A percentile compares a stretch with the other conserved stretches of the same genome.
These are phyloP conservation scores for Rhineura floridana DNA, from an alignment of 2,113 vertebrate species.

Conservation along the genomic window DNA sequence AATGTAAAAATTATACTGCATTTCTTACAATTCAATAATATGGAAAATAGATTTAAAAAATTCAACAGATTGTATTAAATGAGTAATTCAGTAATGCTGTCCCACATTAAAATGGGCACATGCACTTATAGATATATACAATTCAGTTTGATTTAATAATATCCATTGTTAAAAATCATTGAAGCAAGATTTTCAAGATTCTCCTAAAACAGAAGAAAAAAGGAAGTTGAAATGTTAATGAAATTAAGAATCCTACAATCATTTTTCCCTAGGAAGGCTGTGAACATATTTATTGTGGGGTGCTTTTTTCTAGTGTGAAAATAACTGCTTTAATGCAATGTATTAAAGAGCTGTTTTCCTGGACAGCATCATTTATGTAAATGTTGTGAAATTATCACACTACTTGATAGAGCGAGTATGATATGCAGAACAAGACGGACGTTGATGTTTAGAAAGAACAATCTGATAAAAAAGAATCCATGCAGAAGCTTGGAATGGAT, in stretches of 20 bases:
- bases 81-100: background rate
- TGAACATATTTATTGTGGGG: background rate
- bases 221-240: background rate
- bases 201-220: background rate
- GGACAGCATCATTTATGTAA: constrained; percentile 18
- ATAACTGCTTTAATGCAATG: constrained; percentile 1
- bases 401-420: constrained; percentile 36
- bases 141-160: background rate
- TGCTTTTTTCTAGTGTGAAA: background rate
- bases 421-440: constrained; percentile 38
- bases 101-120: background rate
- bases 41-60: background rate
- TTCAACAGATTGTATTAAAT: background rate
- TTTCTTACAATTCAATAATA: background rate
- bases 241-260: background rate
- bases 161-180: background rate
- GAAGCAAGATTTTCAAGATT: background rate
- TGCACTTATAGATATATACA: background rate
- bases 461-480: constrained; percentile 32
- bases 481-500: constrained; percentile 28
- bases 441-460: constrained; percentile 43
- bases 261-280: background rate
- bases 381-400: constrained; percentile 49
- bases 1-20: background rate
- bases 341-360: constrained; percentile 17